These are phyloP conservation scores for Anser brachyrhynchus DNA, from an alignment of 2,113 vertebrate genomes.

Conservation along the genomic window DNA sequence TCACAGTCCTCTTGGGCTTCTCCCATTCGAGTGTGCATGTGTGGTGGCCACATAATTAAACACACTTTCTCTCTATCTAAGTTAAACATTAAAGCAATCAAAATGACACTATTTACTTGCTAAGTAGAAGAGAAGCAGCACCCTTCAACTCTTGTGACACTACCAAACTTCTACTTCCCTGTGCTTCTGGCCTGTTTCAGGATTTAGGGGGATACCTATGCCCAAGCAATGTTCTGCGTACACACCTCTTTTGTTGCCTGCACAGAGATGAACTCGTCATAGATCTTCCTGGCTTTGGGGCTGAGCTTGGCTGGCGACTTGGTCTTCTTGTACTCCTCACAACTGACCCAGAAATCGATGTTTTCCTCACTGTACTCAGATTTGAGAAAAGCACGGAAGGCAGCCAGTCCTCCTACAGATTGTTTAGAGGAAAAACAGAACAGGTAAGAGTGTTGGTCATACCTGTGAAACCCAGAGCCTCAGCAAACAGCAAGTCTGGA, in stretches of 20 bases:
- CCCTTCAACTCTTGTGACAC: background rate
- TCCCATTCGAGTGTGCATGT: background rate
- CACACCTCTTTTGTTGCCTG: conserved; percentile 88
- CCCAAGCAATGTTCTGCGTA: background rate
- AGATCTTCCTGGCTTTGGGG: conserved; percentile 86
- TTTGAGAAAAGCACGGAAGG: conserved; percentile 86
- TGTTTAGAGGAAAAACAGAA: background rate
- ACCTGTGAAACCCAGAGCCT: background rate
- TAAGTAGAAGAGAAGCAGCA: background rate
- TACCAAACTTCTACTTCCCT: background rate
- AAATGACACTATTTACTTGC: background rate
- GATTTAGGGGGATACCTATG: background rate
- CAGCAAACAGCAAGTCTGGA: background rate
- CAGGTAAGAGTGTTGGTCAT: background rate
- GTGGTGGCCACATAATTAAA: background rate
- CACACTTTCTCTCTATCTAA: background rate
- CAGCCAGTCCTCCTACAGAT: conserved; percentile 80
- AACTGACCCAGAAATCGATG: conserved; percentile 91
- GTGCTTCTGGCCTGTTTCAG: background rate
- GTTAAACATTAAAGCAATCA: background rate
- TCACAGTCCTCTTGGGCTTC: background rate
- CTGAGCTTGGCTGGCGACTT: conserved; percentile 75
- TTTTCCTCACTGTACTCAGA: conserved; percentile 95
- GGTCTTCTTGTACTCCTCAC: conserved; percentile 88
- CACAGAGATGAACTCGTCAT: conserved; percentile 84